Evolutionary conservation across 2,113 vertebrate species (phyloP).

Genomic region (Dinomys branickii): DNA sequence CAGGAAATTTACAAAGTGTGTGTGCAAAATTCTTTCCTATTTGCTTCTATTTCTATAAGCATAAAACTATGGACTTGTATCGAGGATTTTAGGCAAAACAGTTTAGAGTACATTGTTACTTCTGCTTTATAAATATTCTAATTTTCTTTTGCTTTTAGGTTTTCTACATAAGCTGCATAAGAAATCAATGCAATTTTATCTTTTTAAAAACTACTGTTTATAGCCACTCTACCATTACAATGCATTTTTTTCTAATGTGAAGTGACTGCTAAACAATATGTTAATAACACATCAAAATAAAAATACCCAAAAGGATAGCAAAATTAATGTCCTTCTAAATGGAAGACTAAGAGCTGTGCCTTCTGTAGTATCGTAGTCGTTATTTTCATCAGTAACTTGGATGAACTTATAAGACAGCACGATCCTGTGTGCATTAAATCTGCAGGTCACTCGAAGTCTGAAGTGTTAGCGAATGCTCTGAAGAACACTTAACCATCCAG

Average conservation of each 20-base stretch:
- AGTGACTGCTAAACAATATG: background rate
- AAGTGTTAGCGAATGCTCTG: background rate
- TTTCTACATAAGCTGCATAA: background rate
- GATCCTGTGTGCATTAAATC: background rate
- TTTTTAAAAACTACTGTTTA: background rate
- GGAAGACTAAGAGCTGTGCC: background rate
- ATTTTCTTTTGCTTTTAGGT: background rate
- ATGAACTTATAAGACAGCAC: background rate
- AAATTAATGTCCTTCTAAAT: background rate
- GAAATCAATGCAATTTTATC: background rate
- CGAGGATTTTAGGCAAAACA: background rate
- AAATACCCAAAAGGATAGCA: background rate
- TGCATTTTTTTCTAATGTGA: background rate
- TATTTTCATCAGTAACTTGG: constrained; percentile 29
- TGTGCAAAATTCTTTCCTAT: background rate
- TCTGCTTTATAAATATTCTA: background rate
- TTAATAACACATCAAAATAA: background rate
- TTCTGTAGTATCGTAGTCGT: background rate
- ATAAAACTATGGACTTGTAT: background rate
- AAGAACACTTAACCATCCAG: constrained; percentile 4
- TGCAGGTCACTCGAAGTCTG: background rate
- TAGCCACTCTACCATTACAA: background rate
- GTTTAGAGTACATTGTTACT: background rate
- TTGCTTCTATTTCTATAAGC: background rate
- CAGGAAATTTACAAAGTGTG: background rate